These are phyloP conservation scores for Gibbula magus DNA, from an alignment of 2,888 invertebrate species.

Conservation along the genomic window DNA sequence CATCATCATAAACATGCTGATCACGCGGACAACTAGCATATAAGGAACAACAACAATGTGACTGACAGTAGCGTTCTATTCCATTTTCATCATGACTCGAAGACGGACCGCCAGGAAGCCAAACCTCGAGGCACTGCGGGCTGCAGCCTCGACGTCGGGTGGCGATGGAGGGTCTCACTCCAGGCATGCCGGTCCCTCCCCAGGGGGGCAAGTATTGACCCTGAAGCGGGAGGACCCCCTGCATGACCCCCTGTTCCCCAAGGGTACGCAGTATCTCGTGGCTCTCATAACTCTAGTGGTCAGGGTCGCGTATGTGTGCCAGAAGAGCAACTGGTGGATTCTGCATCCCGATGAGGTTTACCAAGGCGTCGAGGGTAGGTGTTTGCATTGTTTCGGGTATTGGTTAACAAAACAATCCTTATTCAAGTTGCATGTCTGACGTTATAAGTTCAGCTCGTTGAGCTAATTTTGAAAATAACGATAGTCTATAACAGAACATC, in stretches of 20 bases:
- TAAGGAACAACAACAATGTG: too few relatives aligned
- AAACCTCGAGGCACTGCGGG: neutral
- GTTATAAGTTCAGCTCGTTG: too few relatives aligned
- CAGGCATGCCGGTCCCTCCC: neutral
- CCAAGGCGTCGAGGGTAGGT: slow-evolving; percentile 66
- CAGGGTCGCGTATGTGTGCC: slow-evolving; percentile 51
- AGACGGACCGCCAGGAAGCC: neutral
- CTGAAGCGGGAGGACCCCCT: neutral
- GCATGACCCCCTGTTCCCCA: slow-evolving; percentile 43
- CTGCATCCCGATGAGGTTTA: slow-evolving; percentile 69
- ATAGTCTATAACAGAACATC: too few relatives aligned
- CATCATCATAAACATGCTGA: too few relatives aligned
- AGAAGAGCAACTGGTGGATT: slow-evolving; percentile 65
- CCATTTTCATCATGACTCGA: neutral
- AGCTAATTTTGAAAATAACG: too few relatives aligned
- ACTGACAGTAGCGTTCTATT: too few relatives aligned
- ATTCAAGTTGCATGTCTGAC: too few relatives aligned
- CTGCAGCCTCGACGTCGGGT: neutral
- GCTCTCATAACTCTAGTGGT: slow-evolving; percentile 48
- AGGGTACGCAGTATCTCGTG: slow-evolving; percentile 47
- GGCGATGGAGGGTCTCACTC: neutral
- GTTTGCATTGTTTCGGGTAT: neutral
- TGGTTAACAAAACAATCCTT: too few relatives aligned
- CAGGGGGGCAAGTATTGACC: neutral
- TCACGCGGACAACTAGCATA: too few relatives aligned